Evolutionary conservation across 2,888 invertebrate genomes (phyloP).

Genomic region (Prosopocoilus inquinatus): DNA sequence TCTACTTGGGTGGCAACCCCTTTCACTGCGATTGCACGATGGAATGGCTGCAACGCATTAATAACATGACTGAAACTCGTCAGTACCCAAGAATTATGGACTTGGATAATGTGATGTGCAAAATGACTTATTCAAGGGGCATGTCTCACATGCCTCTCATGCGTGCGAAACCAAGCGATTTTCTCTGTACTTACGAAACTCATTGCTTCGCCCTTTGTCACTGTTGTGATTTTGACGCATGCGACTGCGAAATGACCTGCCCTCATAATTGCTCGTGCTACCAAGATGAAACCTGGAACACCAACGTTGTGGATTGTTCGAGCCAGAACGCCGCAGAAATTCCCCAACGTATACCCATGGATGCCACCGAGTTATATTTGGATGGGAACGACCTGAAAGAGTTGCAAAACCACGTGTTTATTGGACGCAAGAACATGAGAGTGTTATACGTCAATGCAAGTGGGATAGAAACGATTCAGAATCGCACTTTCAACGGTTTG

Average conservation of each 20-base stretch:
- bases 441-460: slow-evolving; percentile 84
- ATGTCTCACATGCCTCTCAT: slow-evolving; percentile 75
- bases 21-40: slow-evolving; percentile 93
- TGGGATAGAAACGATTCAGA: slow-evolving; percentile 79
- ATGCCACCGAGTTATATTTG: slow-evolving; percentile 88
- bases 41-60: slow-evolving; percentile 92
- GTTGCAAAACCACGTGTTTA: slow-evolving; percentile 83
- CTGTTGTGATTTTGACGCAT: slow-evolving; percentile 94
- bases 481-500: slow-evolving; percentile 86
- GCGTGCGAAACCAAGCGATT: slow-evolving; percentile 76
- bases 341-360: slow-evolving; percentile 87
- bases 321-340: slow-evolving; percentile 74
- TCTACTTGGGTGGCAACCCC: slow-evolving; percentile 90
- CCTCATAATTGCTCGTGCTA: slow-evolving; percentile 92
- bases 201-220: slow-evolving; percentile 94
- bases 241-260: slow-evolving; percentile 96
- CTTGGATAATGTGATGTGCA: slow-evolving; percentile 83
- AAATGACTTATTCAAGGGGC: slow-evolving; percentile 80
- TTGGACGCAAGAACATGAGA: slow-evolving; percentile 85
- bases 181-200: slow-evolving; percentile 87
- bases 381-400: slow-evolving; percentile 87
- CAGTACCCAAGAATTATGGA: slow-evolving; percentile 89
- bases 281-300: slow-evolving; percentile 91
- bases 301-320: slow-evolving; percentile 90
- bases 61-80: slow-evolving; percentile 77